Percentiles rank a stretch among this genome's conserved stretches.
phyloP scores from a whole-genome alignment of 2,888 invertebrate genomes.

The Drosophila lacicola region DNA sequence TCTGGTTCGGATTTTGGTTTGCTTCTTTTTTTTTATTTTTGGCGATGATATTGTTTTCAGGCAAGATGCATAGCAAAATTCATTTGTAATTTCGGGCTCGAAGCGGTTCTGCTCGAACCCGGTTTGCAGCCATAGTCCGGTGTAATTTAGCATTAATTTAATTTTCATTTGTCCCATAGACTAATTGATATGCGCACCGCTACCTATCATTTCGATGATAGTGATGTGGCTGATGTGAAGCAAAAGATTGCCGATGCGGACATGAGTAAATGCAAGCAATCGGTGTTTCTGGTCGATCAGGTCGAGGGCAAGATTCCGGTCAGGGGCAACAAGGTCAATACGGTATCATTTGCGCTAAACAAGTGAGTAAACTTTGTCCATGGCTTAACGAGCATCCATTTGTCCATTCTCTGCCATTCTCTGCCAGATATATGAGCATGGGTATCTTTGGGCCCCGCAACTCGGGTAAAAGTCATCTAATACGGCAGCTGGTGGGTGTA shows the following conservation, averaged over 20 bases:
- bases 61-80: no score
- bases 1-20: no score
- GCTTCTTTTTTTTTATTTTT: no score
- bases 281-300: constrained; percentile 85
- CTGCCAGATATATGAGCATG: constrained; percentile 88
- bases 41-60: no score
- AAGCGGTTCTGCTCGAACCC: no score
- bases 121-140: neutral
- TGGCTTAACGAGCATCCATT: neutral
- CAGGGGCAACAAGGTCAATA: constrained; percentile 52
- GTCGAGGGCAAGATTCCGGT: constrained; percentile 68
- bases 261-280: constrained; percentile 82
- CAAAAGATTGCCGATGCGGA: constrained; percentile 85
- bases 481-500: constrained; percentile 94
- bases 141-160: neutral
- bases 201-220: constrained; percentile 85
- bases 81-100: no score
- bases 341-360: constrained; percentile 76
- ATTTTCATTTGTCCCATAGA: constrained; percentile 20
- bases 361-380: constrained; percentile 55
- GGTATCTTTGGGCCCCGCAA: constrained; percentile 92
- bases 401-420: neutral
- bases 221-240: constrained; percentile 87
- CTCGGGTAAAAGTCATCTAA: constrained; percentile 93
- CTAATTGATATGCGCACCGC: constrained; percentile 62